These are phyloP conservation scores for Contarinia nasturtii DNA, from an alignment of 1,140 invertebrate species.

Conservation along the genomic window DNA sequence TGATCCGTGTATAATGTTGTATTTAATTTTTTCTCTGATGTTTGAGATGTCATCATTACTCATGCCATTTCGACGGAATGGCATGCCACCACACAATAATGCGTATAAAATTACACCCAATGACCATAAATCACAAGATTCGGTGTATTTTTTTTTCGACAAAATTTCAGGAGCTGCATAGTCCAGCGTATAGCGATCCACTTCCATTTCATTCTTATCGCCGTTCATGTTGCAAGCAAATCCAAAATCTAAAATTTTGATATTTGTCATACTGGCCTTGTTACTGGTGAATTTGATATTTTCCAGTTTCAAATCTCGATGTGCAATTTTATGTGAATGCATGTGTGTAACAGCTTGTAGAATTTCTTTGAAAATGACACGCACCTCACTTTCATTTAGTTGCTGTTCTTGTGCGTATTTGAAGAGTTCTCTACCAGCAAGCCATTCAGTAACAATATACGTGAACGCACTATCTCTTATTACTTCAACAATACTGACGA, in stretches of 20 bases:
- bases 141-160: conserved; percentile 44
- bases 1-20: conserved; percentile 47
- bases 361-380: conserved; percentile 53
- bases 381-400: conserved; percentile 50
- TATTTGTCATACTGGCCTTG: conserved; percentile 31
- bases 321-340: conserved; percentile 62
- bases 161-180: conserved; percentile 83
- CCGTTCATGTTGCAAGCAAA: conserved; percentile 51
- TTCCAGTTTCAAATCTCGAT: conserved; percentile 79
- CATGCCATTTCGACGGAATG: conserved; percentile 51
- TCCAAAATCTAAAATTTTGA: conserved; percentile 82
- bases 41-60: conserved; percentile 22
- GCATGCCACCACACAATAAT: conserved; percentile 65
- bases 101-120: conserved; percentile 74
- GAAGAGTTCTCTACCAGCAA: conserved; percentile 76
- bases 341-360: conserved; percentile 62
- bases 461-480: conserved; percentile 60
- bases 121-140: conserved; percentile 81
- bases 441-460: conserved; percentile 73
- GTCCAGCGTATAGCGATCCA: conserved; percentile 72
- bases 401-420: conserved; percentile 38
- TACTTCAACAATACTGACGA: conserved; percentile 70
- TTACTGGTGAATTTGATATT: conserved; percentile 54
- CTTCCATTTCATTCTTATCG: conserved; percentile 42
- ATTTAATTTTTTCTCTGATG: conserved; percentile 33